Conservation (phyloP, 2,113 vertebrate species). For the Psammodynastes pulverulentus region DNA sequence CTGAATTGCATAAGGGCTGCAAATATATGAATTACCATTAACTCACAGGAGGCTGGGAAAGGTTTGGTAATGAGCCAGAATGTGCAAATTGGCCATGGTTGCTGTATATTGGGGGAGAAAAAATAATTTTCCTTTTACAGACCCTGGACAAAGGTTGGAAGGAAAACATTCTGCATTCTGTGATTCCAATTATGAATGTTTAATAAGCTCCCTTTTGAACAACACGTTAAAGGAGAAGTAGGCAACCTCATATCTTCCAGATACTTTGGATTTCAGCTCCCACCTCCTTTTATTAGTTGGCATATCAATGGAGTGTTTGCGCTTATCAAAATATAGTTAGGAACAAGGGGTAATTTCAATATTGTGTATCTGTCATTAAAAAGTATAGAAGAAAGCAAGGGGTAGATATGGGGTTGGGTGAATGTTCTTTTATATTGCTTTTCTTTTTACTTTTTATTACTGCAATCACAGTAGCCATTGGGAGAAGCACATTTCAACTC, state of each 20-base stretch:
- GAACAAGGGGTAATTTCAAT: not conserved
- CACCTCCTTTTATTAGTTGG: not conserved
- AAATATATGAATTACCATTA: not conserved
- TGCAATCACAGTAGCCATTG: not conserved
- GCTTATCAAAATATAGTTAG: not conserved
- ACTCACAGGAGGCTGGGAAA: not conserved
- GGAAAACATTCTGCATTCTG: not conserved
- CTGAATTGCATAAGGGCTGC: constrained; percentile 2
- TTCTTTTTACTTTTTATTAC: not conserved
- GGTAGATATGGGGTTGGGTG: not conserved
- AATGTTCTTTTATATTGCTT: not conserved
- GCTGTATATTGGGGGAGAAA: not conserved
- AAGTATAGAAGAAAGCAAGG: not conserved
- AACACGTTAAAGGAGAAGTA: not conserved
- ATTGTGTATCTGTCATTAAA: not conserved
- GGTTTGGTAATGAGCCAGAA: not conserved
- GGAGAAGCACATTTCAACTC: not conserved
- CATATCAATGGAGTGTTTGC: not conserved
- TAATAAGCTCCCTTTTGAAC: not conserved
- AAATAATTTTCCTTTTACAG: not conserved
- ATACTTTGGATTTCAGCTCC: not conserved
- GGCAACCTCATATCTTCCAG: not conserved
- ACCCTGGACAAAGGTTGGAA: not conserved
- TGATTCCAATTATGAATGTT: not conserved
- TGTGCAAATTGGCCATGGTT: not conserved